Base-by-base conservation (phyloP, 2,113 vertebrate species). In the Pycnonotus jocosus region DNA sequence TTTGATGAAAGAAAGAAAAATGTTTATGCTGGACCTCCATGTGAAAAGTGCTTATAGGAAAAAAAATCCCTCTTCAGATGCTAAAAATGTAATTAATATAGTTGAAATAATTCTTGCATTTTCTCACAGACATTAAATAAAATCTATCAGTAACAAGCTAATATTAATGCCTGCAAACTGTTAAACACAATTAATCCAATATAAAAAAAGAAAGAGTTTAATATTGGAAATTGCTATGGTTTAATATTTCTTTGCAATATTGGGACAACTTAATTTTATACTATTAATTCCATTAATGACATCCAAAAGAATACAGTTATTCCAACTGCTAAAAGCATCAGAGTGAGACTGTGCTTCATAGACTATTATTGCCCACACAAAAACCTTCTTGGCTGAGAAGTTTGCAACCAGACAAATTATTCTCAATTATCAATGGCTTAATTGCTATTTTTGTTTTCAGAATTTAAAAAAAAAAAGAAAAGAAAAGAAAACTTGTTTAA, bases 41-140 rank as follows among this genome's bases (percentile, higher is more conserved):
- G 92, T 85, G 81, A 97, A 96, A 96, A 97, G 11, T 47, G 50
- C 82, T 94, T 86, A 18, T 47, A 94, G 64, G 25, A 93, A 95
- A 96, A 95, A 77, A 86, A 50, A 91, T 48, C 35, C 24, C 42
- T 93, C 81, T 74, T 83, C 64, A 82, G 57, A 89, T 84, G 22
- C 86, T 80, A 88, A 83, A 90, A 94, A 50, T 70, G 50, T 79
- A 94, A 95, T 90, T 92, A 87, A 89, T 94, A 57, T 87, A 64
- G 80, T 88, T 95, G n/a, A 93, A 91, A 70, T 81, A 62, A 87
- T 92, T 88, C 42, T 61, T 93, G 42, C 35, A 54, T 96, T 92
- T 95, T 96, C 92, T 96, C 81, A 62, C n/a, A 95, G 30, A 33
- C 47, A 45, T 81, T 53, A 73, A 95, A 89, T 78, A 87, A 56